Evolutionary conservation across 1,140 invertebrate species (phyloP).

Genomic region (Holcopasites calliopsidis): DNA sequence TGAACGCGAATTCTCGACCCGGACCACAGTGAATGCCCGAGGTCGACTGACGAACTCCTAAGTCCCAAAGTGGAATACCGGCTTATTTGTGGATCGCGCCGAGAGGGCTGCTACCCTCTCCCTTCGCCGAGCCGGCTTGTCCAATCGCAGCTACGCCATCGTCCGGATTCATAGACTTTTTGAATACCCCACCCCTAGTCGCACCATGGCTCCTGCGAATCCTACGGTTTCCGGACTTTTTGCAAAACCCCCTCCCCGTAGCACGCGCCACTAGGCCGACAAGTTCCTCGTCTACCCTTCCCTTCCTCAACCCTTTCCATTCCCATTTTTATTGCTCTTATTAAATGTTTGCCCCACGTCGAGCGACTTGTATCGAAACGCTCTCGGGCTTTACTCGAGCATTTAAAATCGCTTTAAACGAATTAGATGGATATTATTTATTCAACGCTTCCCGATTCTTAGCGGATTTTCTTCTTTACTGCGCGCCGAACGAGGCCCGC

Average conservation of each 20-base stretch:
- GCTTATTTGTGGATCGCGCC: slow-evolving; percentile 46
- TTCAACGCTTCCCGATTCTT: background rate
- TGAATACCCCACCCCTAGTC: background rate
- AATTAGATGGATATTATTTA: no score
- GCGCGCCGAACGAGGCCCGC: background rate
- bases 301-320: background rate
- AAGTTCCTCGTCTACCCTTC: no score
- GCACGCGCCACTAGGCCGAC: no score
- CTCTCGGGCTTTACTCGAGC: no score
- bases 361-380: no score
- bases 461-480: background rate
- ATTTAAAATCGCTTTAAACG: no score
- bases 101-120: slow-evolving; percentile 58
- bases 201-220: background rate
- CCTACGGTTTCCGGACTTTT: background rate
- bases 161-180: slow-evolving; percentile 22
- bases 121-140: background rate
- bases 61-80: slow-evolving; percentile 41
- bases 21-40: slow-evolving; percentile 33
- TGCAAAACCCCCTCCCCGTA: background rate
- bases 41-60: slow-evolving; percentile 45
- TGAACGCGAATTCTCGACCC: background rate
- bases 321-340: background rate
- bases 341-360: no score
- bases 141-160: slow-evolving; percentile 24